phyloP scores from a whole-genome alignment of 2,113 vertebrate genomes.

The Podiceps cristatus region DNA sequence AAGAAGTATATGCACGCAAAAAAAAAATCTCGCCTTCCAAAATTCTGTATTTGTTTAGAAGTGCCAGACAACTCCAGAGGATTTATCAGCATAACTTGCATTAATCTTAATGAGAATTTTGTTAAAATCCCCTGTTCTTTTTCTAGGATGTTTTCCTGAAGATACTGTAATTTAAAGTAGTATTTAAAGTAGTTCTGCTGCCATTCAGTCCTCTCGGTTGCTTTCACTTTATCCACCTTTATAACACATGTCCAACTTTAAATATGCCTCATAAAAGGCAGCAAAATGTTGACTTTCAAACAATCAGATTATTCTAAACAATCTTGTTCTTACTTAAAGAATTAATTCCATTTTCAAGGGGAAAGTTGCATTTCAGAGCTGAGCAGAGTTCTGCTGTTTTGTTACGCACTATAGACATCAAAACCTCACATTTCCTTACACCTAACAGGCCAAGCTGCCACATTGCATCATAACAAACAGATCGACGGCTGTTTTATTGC shows the following conservation, averaged over 20 bases:
- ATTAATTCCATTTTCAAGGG: background rate
- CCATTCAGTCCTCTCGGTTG: background rate
- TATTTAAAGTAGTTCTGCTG: background rate
- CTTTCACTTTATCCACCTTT: background rate
- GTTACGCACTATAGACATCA: background rate
- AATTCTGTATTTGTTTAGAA: background rate
- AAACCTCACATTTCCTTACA: background rate
- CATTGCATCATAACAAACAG: rapidly evolving
- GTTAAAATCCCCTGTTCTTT: background rate
- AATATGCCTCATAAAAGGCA: background rate
- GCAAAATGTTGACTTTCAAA: background rate
- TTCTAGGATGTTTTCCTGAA: background rate
- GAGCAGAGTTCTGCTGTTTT: background rate
- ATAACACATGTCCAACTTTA: rapidly evolving
- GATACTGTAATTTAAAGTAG: background rate
- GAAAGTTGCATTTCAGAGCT: background rate
- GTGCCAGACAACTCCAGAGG: background rate
- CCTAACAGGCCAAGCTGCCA: background rate
- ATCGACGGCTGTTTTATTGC: background rate
- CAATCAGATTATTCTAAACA: background rate
- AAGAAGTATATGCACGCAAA: background rate
- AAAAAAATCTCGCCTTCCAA: background rate
- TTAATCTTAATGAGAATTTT: background rate
- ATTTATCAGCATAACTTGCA: background rate
- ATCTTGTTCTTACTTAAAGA: background rate